Conservation (phyloP, 2,113 vertebrate genomes). For the Capreolus pygargus region DNA sequence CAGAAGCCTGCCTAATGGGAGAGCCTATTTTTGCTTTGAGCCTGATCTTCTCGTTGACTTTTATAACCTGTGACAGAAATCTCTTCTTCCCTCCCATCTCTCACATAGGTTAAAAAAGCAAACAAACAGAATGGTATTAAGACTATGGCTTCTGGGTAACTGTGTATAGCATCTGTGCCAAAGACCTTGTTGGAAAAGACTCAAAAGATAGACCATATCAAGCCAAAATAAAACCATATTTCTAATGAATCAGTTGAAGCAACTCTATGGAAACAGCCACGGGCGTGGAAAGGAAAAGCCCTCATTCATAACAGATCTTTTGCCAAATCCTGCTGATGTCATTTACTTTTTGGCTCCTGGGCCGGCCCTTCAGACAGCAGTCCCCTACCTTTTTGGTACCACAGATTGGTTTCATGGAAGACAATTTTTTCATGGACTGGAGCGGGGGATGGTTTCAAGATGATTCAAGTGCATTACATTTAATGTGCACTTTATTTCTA, state of each 20-base stretch:
- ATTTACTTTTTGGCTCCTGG: neutral
- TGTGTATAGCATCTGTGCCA: no score
- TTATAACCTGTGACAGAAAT: neutral
- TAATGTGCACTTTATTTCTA: neutral
- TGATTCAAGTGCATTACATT: neutral
- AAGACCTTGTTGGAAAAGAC: neutral
- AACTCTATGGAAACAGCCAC: neutral
- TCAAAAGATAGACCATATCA: neutral
- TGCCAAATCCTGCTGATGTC: neutral
- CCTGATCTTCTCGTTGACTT: neutral
- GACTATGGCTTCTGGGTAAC: neutral
- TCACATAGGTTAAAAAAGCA: neutral
- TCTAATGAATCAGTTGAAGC: slow-evolving; percentile 36
- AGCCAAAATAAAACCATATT: neutral
- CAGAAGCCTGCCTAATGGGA: neutral
- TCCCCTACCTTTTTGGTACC: neutral
- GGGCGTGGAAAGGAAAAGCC: slow-evolving; percentile 8
- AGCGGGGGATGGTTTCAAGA: neutral
- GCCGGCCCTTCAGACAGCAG: neutral
- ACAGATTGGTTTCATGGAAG: neutral
- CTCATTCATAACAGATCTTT: slow-evolving; percentile 10
- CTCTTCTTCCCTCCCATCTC: neutral
- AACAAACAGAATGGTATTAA: neutral
- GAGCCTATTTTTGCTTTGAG: neutral
- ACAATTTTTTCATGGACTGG: neutral